Conservation (phyloP, 2,797 vertebrate species). For the Clarias platycephalus region DNA sequence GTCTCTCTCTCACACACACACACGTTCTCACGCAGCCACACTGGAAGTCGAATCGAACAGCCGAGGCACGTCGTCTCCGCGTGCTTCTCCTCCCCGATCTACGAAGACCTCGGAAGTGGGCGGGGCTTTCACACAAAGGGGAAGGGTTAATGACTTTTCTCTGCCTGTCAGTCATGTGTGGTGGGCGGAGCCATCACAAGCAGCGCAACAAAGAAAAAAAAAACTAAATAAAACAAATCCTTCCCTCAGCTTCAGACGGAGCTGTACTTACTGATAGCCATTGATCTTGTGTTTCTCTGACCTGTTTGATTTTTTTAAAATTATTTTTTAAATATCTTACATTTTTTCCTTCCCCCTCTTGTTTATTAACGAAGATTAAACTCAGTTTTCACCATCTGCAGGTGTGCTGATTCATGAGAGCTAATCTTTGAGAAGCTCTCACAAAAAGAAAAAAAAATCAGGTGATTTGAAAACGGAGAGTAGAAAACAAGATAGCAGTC, state of each 20-base stretch:
- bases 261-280: slow-evolving; percentile 45
- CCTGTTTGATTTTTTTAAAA: slow-evolving; percentile 60
- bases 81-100: slow-evolving; percentile 30
- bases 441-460: not conserved
- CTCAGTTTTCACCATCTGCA: slow-evolving; percentile 18
- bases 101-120: slow-evolving; percentile 23
- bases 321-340: slow-evolving; percentile 67
- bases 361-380: slow-evolving; percentile 36
- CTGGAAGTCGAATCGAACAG: slow-evolving; percentile 9
- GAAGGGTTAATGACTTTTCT: not conserved
- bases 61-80: not conserved
- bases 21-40: slow-evolving; percentile 17
- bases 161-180: not conserved
- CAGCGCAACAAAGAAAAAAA: slow-evolving; percentile 39
- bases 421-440: not conserved
- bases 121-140: slow-evolving; percentile 5
- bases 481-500: not conserved
- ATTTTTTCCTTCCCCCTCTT: slow-evolving; percentile 51
- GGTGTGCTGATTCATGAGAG: not conserved
- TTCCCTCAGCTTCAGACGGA: slow-evolving; percentile 35
- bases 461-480: not conserved
- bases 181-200: slow-evolving; percentile 7
- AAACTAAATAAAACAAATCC: not conserved
- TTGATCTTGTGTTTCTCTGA: slow-evolving; percentile 55
- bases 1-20: slow-evolving; percentile 8